Conservation (phyloP, 2,888 invertebrate species). For the Pseudeuparius sepicola region DNA sequence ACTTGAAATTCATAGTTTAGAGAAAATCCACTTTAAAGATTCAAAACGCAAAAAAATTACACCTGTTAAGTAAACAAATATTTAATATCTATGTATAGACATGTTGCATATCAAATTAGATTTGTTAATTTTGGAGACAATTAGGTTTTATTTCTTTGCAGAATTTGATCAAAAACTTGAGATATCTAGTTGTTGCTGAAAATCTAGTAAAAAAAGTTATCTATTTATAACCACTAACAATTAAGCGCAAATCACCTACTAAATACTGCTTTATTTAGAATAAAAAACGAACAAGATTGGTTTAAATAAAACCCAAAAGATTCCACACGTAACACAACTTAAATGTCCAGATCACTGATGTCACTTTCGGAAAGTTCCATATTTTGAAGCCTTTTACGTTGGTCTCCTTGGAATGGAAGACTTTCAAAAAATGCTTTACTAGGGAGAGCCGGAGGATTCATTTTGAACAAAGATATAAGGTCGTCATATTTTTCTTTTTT, state of each 20-base stretch:
- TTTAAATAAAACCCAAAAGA: conserved; percentile 3
- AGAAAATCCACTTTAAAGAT: no score
- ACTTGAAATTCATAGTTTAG: conserved; percentile 3
- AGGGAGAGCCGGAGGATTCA: conserved; percentile 3
- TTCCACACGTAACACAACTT: neutral
- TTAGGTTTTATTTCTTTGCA: conserved; percentile 1
- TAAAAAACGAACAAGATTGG: conserved; percentile 2
- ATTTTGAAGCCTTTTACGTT: conserved; percentile 2
- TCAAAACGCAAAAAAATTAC: neutral
- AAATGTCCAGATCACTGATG: no score
- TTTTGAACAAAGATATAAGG: conserved; percentile 1
- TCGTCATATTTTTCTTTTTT: conserved; percentile 3
- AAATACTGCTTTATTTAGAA: conserved; percentile 1
- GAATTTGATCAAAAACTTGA: conserved; percentile 2
- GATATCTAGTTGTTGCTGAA: conserved; percentile 2
- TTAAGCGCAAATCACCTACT: conserved; percentile 1
- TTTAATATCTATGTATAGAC: neutral
- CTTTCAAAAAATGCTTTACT: conserved; percentile 2
- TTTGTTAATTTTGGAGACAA: conserved; percentile 3
- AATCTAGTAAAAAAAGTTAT: conserved; percentile 2
- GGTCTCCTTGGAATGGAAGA: conserved; percentile 3
- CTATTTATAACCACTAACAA: conserved; percentile 2
- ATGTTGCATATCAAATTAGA: conserved; percentile 1
- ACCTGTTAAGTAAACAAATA: conserved; percentile 1
- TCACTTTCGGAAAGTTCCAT: neutral